Base-by-base conservation (phyloP, 2,888 invertebrate species). In the Scaptomyza polygonia region DNA sequence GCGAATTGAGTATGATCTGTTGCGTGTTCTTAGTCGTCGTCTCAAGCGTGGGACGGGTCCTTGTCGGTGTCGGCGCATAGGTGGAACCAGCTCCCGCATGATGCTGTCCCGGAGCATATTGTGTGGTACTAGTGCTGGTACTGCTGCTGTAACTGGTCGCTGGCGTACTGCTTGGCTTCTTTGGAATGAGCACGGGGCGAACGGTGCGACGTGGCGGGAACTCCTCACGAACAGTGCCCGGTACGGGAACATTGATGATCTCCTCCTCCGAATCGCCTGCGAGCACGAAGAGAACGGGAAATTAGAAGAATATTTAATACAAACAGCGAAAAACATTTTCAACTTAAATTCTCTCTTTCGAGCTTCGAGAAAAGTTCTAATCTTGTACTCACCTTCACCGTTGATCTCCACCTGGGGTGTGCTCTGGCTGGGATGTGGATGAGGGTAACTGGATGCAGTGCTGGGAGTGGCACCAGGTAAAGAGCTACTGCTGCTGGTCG, bases 1-100 rank as follows among this genome's bases (percentile, higher is more conserved):
- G 96, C 53, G 93, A 93, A 62, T 94, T 94, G 30, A 94, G 93
- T 25, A 94, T 94, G 42, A 94, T 90, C 71, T 90, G 91, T 58
- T 94, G 93, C 0, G 90, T 89, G 14, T 89, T 91, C 14, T 88
- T 74, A 0, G 90, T 89, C 27, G 90, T 89, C 8, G 90, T 88
- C 69, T 89, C 89, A 52, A 84, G 68, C 2, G 78, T 79, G 25
- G 79, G 88, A 5, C 88, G 85, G 1, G 78, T 79, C 8, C 85
- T 79, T 0, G 86, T 56, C 1, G 87, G 76, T 0, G 86, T 66
- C 0, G 88, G 72, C 0, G 87, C 71, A 49, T 70, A 77, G 27
- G 74, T 83, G 14, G 75, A 79, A 3, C 58, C 67, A 11, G 49
- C 63, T 3, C 49, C 70, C 1, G 66, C 43, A n/a, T 43, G 25